phyloP scores from a whole-genome alignment of 30 jellyfish, hydroid and myxozoan species.

The Aurelia aurita region DNA sequence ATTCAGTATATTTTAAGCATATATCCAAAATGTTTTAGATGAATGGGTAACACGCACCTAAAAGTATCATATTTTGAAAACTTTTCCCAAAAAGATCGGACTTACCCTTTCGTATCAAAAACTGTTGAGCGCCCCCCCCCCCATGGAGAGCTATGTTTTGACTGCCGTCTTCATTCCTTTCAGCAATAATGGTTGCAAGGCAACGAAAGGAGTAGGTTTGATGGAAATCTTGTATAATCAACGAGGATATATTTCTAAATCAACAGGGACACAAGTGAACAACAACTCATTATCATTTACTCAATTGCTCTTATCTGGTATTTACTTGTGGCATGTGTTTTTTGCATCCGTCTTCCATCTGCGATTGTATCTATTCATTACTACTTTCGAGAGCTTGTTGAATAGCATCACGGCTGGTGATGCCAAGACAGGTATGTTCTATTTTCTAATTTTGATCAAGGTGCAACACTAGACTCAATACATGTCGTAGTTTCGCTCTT shows the following conservation, averaged over 20 bases:
- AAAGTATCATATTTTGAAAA: no score
- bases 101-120: no score
- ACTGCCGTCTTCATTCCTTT: conserved; percentile 6
- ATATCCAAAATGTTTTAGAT: no score
- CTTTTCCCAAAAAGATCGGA: no score
- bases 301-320: conserved; percentile 56
- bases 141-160: not conserved
- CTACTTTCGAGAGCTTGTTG: conserved; percentile 67
- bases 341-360: conserved; percentile 41
- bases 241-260: not conserved
- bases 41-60: no score
- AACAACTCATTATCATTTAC: conserved; percentile 10
- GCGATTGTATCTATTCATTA: conserved; percentile 60
- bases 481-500: no score
- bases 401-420: conserved; percentile 25
- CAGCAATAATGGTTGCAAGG: conserved; percentile 4
- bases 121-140: no score
- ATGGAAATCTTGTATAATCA: conserved; percentile 1
- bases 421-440: conserved; percentile 52
- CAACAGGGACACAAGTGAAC: conserved; percentile 9
- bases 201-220: not conserved
- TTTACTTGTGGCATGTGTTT: conserved; percentile 69
- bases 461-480: no score
- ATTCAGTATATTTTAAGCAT: no score
- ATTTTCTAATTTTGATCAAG: no score